Base-by-base conservation (phyloP, 2,888 invertebrate genomes). In the Baccha elongata region DNA sequence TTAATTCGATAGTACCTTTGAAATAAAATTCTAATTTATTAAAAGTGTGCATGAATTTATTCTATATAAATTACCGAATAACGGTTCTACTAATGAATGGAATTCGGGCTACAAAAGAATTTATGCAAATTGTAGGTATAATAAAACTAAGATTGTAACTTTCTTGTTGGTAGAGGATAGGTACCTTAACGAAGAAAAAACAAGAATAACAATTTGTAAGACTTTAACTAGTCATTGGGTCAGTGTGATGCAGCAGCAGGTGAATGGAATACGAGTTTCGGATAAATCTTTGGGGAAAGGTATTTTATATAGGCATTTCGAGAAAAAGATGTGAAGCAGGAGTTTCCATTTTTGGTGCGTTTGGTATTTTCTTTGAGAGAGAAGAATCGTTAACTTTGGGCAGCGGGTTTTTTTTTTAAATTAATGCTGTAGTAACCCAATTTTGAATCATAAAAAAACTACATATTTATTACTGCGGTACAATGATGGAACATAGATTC, bases 221-320 rank as follows among this genome's bases (percentile, higher is more conserved):
- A 67, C 23, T 29, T 17, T 65, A 64, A 32, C 32, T 53, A 71
- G 67, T 65, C 71, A 67, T 72, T 81, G 71, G 81, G 76, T 76
- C 65, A 75, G 65, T 53, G 44, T 62, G 73, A 48, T 68, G 72
- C 64, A 44, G 21, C 60, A 44, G 29, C 60, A 78, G 46, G 53
- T 65, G 42, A 42, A 55, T 62, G 53, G 65, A 58, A 74, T 69
- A 46, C 40, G 62, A 60, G 60, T 60, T 60, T 60, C 35, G 29
- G 71, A 29, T 55, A 13, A 8, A 50, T 60, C 42, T 32, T 32
- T 44, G 44, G 26, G 40, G 37, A 68, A 53, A 44, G 53, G 53
- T 68, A 46, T 3, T 1, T 6, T 7, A 1, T 3, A 17, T 23
- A 26, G 40, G 37, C 37, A 40, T 23, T 55, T 40, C 13, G 15